Base-by-base conservation (phyloP, 2,113 vertebrate genomes). In the Tichodroma muraria region DNA sequence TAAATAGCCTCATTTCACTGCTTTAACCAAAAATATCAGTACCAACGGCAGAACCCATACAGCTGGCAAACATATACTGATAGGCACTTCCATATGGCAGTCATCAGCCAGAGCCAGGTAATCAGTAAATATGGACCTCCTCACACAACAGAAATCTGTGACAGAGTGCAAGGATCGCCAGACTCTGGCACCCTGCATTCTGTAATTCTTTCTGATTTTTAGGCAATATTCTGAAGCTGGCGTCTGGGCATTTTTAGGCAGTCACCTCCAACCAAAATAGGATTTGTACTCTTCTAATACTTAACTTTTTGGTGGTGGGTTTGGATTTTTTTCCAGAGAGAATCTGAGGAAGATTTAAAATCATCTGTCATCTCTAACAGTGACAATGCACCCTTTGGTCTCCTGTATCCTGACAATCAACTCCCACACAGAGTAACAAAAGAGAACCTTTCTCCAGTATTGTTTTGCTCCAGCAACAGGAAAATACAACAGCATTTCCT, bases 361-460 rank as follows among this genome's bases (percentile, higher is more conserved):
- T 35, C 15, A 4, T 24, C 52, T 64, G 17, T 47, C 60, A 85
- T 45, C 54, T 10, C 31, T 68, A 56, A 49, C 1, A n/a, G 25
- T 63, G 21, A 76, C 45, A 53, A 70, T 5, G 40, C 60, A 64
- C 71, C 19, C 37, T 70, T 38, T 20, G 38, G 21, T 85, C 28
- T 80, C 21, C 64, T 69, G 40, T 69, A 91, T 33, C 22, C 63
- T 84, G 47, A 40, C 72, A 66, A 75, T 80, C 76, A 65, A 37
- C 47, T 85, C 30, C 35, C 79, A 86, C 38, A 61, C 13, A 64
- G 19, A 23, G 18, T 30, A 85, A 73, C 47, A 95, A 95, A 90
- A 91, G 66, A 71, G 15, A 50, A 50, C 70, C 40, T 86, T 82
- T 82, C 20, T 54, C 49, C 5, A 1, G 27, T 17, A 40, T 49